Conservation (phyloP, 2,888 invertebrate species). For the Gasteruption jaculator region DNA sequence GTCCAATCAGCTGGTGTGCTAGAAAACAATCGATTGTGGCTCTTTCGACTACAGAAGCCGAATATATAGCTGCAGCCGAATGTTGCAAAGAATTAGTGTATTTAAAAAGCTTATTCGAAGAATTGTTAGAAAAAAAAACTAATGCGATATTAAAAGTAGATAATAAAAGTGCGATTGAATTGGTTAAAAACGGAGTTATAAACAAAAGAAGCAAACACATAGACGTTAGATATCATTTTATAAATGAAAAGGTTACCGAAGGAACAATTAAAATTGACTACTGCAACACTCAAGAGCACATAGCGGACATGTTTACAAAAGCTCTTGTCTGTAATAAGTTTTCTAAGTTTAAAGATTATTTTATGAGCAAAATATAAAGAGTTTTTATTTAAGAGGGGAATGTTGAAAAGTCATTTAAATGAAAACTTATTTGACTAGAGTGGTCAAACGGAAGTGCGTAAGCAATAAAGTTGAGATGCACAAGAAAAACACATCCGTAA, state of each 20-base stretch:
- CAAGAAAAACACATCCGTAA: no score
- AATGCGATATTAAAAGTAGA: slow-evolving; percentile 18
- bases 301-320: slow-evolving; percentile 26
- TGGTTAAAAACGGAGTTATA: slow-evolving; percentile 20
- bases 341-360: neutral
- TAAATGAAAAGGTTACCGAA: slow-evolving; percentile 13
- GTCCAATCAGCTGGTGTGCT: slow-evolving; percentile 29
- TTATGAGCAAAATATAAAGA: no score
- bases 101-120: slow-evolving; percentile 22
- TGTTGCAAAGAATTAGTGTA: slow-evolving; percentile 25
- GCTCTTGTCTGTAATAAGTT: slow-evolving; percentile 19
- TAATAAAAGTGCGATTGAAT: slow-evolving; percentile 22
- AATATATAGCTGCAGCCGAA: slow-evolving; percentile 28
- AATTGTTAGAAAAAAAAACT: slow-evolving; percentile 13
- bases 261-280: slow-evolving; percentile 18
- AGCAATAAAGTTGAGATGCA: no score
- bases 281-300: slow-evolving; percentile 19
- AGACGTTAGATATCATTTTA: slow-evolving; percentile 21
- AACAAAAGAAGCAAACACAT: slow-evolving; percentile 24
- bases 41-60: slow-evolving; percentile 19
- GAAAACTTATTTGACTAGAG: no score
- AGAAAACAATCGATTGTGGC: slow-evolving; percentile 29
- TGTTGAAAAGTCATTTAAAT: no score
- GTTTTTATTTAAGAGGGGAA: no score
- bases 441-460: no score